Conservation (phyloP, 2,113 vertebrate species). For the Steatornis caripensis region DNA sequence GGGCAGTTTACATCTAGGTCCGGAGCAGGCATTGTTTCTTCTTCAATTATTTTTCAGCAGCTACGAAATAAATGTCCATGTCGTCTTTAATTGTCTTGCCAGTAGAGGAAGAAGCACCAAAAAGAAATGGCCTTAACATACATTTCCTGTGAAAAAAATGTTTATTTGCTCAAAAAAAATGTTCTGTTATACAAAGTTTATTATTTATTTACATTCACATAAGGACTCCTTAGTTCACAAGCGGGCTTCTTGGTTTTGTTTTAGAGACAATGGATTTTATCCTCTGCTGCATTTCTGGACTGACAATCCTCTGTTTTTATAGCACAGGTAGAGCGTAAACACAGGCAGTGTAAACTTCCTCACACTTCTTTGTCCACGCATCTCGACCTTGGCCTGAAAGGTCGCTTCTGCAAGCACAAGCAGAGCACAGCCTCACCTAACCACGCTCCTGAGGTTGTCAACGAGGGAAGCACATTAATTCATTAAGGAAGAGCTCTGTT, state of each 20-base stretch:
- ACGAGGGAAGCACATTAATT: background rate
- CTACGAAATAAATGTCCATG: background rate
- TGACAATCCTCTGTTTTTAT: background rate
- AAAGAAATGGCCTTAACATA: background rate
- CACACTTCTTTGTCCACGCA: rapidly evolving
- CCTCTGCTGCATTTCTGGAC: background rate
- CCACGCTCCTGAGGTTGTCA: background rate
- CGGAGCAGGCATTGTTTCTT: background rate
- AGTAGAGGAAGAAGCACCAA: background rate
- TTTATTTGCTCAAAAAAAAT: background rate
- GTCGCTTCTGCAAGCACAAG: background rate
- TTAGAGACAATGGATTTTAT: background rate
- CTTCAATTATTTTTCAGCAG: background rate
- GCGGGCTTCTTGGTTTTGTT: background rate
- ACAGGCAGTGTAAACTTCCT: background rate
- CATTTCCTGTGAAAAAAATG: background rate
- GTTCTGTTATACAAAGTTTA: background rate
- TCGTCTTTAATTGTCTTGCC: background rate
- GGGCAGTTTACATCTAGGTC: background rate
- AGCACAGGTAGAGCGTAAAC: background rate
- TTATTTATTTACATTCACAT: slow-evolving; percentile 16
- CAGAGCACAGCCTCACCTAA: background rate
- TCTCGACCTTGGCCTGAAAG: background rate
- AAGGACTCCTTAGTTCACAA: background rate
- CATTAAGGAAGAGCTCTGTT: background rate